Conservation (phyloP, 1,140 invertebrate species). For the Dendrolimus kikuchii region DNA sequence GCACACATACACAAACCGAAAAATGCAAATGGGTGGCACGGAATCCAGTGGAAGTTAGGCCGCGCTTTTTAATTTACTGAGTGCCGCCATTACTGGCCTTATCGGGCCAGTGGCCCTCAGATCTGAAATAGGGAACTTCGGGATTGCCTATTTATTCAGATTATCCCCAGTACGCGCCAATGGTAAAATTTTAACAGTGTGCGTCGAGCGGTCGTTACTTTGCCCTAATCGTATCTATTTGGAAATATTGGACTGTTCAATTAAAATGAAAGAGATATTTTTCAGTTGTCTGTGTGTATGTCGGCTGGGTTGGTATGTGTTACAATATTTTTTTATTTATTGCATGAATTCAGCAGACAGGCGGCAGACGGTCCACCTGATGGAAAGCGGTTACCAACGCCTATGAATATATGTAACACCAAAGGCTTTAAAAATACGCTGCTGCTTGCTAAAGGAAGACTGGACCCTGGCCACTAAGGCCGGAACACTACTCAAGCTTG, state of each 20-base stretch:
- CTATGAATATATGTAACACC: too few species aligned
- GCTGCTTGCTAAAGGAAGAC: too few species aligned
- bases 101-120: constrained; percentile 27
- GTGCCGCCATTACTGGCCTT: constrained; percentile 33
- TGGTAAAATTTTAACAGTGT: constrained; percentile 19
- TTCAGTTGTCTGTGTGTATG: too few species aligned
- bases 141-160: constrained; percentile 34
- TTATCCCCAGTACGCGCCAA: constrained; percentile 23
- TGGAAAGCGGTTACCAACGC: too few species aligned
- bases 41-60: constrained; percentile 23
- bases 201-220: constrained; percentile 20
- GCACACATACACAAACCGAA: constrained; percentile 9
- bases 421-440: too few species aligned
- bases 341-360: too few species aligned
- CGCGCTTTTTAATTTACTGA: constrained; percentile 48
- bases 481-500: too few species aligned
- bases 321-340: too few species aligned
- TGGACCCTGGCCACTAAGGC: too few species aligned
- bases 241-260: neutral
- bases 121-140: constrained; percentile 37
- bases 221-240: constrained; percentile 14
- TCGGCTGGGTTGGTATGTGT: too few species aligned
- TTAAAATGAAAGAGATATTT: too few species aligned
- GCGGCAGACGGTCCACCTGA: too few species aligned
- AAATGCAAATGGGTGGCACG: constrained; percentile 34